A percentile compares a stretch with the other conserved stretches of the same genome.
These are phyloP conservation scores for Phymorhynchus buccinoides DNA, from an alignment of 1,140 invertebrate species.

Conservation along the genomic window DNA sequence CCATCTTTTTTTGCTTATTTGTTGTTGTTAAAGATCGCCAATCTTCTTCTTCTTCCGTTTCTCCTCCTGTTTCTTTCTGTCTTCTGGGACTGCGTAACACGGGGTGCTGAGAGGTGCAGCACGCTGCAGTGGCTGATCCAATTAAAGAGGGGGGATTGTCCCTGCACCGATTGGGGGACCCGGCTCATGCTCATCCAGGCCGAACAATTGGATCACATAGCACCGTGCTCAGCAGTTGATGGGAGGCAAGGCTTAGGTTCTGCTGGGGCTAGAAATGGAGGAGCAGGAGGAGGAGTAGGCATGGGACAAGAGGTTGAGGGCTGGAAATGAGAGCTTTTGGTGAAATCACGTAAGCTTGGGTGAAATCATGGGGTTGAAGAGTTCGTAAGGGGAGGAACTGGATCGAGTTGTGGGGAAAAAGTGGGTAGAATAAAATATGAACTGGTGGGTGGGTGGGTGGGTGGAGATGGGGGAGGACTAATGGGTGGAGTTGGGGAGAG, in stretches of 20 bases:
- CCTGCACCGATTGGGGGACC: neutral
- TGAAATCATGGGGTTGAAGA: no score
- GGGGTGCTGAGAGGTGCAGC: no score
- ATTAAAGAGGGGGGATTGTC: neutral
- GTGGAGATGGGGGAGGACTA: no score
- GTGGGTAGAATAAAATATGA: no score
- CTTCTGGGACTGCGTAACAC: neutral
- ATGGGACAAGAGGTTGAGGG: neutral
- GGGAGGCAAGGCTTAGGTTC: neutral
- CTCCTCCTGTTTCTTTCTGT: neutral
- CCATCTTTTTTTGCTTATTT: neutral
- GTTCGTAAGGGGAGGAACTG: no score
- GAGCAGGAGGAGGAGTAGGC: neutral
- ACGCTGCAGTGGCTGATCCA: constrained; percentile 1
- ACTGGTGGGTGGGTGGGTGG: no score
- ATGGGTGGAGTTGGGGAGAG: no score
- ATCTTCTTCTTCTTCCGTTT: neutral
- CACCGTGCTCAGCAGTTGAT: neutral
- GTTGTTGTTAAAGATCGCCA: no score
- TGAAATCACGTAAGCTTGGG: no score
- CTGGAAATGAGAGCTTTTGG: neutral
- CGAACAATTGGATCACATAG: neutral
- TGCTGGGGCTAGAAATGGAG: neutral
- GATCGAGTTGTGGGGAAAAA: no score
- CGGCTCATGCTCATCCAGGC: neutral